Evolutionary conservation across 2,797 vertebrate genomes (phyloP), one percentile per base, ranked within the genome.

Genomic region (Periparus ater): DNA sequence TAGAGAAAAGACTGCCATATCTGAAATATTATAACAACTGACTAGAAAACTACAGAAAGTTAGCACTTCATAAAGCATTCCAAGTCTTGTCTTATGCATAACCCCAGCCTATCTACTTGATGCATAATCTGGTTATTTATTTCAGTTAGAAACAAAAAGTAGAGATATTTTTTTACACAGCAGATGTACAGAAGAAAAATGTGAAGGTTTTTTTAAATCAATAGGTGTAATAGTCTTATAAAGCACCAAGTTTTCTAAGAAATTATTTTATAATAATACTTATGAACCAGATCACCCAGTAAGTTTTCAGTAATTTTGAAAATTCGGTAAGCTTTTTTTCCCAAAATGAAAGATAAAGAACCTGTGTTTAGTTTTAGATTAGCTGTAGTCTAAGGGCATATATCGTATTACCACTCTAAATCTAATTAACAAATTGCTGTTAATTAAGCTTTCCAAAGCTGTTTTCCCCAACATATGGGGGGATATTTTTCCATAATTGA

Each of bases 401-500:
- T 58, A 74, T 78, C 78, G 3, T 55, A 88, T 50, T 76, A 50
- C 17, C 26, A 91, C 27, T 79, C 42, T 73, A 93, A 85, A 93
- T 68, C 57, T 95, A 91, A 94, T 95, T 84, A 89, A 89, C 26
- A 89, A 94, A 95, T 76, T 51, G 30, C 27, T 74, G 17, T 72
- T 93, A 95, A 96, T 95, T 96, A 96, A 89, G 72, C 19, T 85
- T 93, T 91, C 34, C 58, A 89, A 81, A 83, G 70, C 21, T 77
- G 15, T 76, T 94, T 90, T 91, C 65, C 38, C 67, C 65, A 92
- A 83, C 82, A 89, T 92, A 92, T 66, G 45, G 76, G 62, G 42
- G 77, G 42, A 73, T 78, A 83, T 32, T 85, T 89, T 65, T 85
- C 38, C n/a, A 38, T 93, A 93, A 94, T 62, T 81, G 40, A 95